Base-by-base conservation (phyloP, 2,888 invertebrate genomes). In the Epinotia brunnichana region DNA sequence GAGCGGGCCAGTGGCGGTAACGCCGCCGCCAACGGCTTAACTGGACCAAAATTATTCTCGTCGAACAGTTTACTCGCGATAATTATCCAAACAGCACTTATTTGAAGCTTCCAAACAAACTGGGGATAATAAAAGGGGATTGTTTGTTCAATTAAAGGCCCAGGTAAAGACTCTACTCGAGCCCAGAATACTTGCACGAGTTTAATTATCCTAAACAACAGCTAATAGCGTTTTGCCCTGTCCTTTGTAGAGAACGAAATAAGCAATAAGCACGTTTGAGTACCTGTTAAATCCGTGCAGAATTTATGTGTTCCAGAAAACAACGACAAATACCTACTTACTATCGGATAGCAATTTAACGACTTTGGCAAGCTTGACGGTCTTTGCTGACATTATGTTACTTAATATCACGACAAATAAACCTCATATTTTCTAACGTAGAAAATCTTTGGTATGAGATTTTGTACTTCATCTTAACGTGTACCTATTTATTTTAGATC, bases 51-150 rank as follows among this genome's bases (percentile, higher is more conserved):
- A 69, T 69, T 63, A 63, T 69, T 57, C 51, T 51, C 63, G 59
- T 69, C 63, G 68, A 63, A 57, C 57, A 63, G 35, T 57, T 62
- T 70, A 24, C 48, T 53, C 39, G 57, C 57, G 61, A 67, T 72
- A 56, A 72, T 72, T 62, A 72, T 72, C 67, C 62, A 67, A 72
- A 72, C 60, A 68, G 56, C 67, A 67, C 67, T 72, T 67, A 62
- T 68, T 72, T 56, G 54, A 62, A 67, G 61, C 61, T 67, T 67
- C 53, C 54, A 61, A 67, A 68, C 67, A 72, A 72, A 68, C 60
- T 63, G 54, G 21, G 70, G 70, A 64, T 70, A 70, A 70, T 70
- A 63, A 70, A 70, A 70, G 63, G 63, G 63, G 57, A 57, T 70
- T 72, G 67, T 72, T 72, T 68, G 72, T 68, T 48, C 67, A 68